Conservation (phyloP, 2,113 vertebrate species). For the Ochotona princeps region DNA sequence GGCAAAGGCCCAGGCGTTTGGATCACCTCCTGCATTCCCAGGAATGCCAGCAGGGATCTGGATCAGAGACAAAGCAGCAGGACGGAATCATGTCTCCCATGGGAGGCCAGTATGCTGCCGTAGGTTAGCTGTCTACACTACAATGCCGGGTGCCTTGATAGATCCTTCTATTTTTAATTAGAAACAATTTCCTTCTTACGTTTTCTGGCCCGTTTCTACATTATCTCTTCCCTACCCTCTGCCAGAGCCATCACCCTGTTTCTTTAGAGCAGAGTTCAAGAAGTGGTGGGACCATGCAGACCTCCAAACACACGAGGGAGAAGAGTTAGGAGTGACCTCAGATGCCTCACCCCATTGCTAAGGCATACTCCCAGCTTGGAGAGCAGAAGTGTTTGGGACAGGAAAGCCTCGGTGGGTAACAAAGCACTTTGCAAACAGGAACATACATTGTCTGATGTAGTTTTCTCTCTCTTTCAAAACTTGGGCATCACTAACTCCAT, state of each 20-base stretch:
- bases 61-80: too few relatives aligned
- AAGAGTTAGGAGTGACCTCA: accelerated
- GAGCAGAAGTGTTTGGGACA: neutral
- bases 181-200: neutral
- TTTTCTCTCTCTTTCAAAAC: neutral
- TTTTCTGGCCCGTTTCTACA: neutral
- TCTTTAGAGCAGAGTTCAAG: neutral
- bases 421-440: neutral
- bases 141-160: neutral
- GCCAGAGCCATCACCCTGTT: neutral
- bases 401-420: neutral
- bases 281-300: accelerated
- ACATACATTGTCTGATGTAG: neutral
- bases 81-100: too few relatives aligned
- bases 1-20: too few relatives aligned
- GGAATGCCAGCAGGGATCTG: too few relatives aligned
- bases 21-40: too few relatives aligned
- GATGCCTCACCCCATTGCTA: neutral
- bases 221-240: neutral
- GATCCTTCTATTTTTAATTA: neutral
- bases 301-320: neutral
- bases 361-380: neutral
- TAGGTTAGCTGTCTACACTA: too few relatives aligned
- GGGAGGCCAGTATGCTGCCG: too few relatives aligned
- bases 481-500: neutral